phyloP scores from a whole-genome alignment of 2,797 vertebrate species.

The Acipenser transmontanus region DNA sequence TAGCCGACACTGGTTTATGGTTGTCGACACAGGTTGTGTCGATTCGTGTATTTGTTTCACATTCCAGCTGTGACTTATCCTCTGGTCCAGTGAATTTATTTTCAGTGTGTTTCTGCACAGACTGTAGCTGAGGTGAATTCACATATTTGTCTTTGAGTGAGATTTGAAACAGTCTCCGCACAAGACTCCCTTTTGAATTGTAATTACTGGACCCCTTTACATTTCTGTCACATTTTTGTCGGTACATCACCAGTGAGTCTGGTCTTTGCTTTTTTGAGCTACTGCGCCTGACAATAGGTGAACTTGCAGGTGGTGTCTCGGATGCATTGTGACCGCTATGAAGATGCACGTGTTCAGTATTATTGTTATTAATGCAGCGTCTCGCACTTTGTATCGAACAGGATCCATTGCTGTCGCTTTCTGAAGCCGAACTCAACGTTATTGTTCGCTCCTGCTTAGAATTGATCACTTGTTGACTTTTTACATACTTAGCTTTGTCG shows the following conservation, averaged over 20 bases:
- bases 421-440: constrained; percentile 50
- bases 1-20: no score
- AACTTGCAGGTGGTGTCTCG: constrained; percentile 18
- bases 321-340: not conserved
- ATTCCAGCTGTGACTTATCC: no score
- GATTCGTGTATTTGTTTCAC: no score
- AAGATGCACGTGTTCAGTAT: not conserved
- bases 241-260: constrained; percentile 84
- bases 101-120: no score
- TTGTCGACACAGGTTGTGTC: no score
- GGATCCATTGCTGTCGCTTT: constrained; percentile 51
- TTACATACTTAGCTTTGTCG: constrained; percentile 81
- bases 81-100: no score
- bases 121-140: no score
- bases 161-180: constrained; percentile 51
- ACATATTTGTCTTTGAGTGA: constrained; percentile 46
- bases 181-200: constrained; percentile 40
- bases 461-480: constrained; percentile 59
- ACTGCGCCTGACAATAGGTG: constrained; percentile 40
- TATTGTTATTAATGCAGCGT: constrained; percentile 8
- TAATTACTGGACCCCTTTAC: constrained; percentile 51
- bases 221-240: constrained; percentile 80
- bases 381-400: constrained; percentile 39
- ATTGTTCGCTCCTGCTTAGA: constrained; percentile 45
- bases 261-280: constrained; percentile 74